phyloP scores from a whole-genome alignment of 2,113 vertebrate genomes.

The Melanocharis versteri region DNA sequence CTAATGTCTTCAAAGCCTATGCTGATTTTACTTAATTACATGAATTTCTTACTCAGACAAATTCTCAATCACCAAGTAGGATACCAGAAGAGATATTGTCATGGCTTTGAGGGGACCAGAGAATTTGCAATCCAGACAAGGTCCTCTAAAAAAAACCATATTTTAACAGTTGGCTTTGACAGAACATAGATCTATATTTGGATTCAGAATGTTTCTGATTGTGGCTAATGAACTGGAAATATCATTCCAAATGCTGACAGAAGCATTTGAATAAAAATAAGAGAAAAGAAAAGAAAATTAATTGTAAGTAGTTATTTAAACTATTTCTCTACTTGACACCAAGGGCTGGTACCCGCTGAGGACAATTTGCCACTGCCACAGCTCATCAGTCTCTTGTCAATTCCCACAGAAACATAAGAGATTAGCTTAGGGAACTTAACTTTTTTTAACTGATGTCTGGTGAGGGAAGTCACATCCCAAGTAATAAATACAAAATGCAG shows the following conservation, averaged over 20 bases:
- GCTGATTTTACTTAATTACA: neutral
- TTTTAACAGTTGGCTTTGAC: neutral
- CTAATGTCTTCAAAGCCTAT: neutral
- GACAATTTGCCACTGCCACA: neutral
- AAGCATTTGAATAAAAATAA: neutral
- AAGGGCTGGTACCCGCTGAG: fast-evolving
- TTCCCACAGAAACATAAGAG: neutral
- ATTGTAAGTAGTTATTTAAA: neutral
- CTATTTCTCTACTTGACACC: neutral
- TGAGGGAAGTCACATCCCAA: neutral
- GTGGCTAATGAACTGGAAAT: neutral
- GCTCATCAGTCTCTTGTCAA: neutral
- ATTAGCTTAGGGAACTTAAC: neutral
- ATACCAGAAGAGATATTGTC: neutral
- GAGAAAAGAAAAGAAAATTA: fast-evolving
- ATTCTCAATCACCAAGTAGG: neutral
- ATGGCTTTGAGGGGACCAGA: neutral
- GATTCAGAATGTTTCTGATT: neutral
- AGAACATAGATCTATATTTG: neutral
- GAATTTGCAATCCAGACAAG: neutral
- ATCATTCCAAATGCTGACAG: neutral
- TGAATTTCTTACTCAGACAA: neutral
- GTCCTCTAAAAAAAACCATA: neutral
- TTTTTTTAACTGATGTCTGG: neutral
- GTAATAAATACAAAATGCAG: neutral